These are phyloP conservation scores for Anolis carolinensis DNA, from an alignment of 2,113 vertebrate species.

Conservation along the genomic window DNA sequence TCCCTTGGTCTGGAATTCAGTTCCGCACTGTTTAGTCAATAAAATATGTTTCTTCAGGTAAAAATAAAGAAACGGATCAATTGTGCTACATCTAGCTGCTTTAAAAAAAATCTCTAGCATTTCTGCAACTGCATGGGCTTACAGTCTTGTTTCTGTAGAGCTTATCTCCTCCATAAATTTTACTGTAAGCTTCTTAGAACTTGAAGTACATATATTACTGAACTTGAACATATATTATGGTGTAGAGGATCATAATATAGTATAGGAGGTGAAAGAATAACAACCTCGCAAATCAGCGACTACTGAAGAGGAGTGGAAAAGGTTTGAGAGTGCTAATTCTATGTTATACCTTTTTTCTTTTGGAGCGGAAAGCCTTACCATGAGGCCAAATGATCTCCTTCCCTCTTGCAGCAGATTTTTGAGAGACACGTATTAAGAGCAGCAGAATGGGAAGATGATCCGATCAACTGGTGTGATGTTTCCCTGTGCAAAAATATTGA, in stretches of 20 bases:
- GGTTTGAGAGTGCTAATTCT: not conserved
- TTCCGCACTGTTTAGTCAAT: not conserved
- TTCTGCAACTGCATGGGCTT: no score
- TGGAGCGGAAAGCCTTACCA: no score
- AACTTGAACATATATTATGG: no score
- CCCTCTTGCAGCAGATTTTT: no score
- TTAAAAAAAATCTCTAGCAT: not conserved
- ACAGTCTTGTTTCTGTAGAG: no score
- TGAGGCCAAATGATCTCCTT: no score
- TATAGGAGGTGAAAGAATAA: not conserved
- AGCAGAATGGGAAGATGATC: not conserved
- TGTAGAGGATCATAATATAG: no score
- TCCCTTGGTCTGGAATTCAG: slow-evolving; percentile 10
- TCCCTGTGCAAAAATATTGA: not conserved
- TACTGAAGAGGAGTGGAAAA: not conserved
- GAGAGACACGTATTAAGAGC: not conserved
- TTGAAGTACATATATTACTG: no score
- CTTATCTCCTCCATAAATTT: no score
- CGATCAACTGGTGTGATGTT: not conserved
- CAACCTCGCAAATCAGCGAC: not conserved
- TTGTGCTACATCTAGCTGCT: no score
- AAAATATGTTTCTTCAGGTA: not conserved
- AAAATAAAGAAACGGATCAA: not conserved
- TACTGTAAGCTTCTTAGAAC: no score
- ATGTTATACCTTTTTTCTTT: not conserved